phyloP scores from a whole-genome alignment of 2,113 vertebrate genomes.

The Perca schrenkii region DNA sequence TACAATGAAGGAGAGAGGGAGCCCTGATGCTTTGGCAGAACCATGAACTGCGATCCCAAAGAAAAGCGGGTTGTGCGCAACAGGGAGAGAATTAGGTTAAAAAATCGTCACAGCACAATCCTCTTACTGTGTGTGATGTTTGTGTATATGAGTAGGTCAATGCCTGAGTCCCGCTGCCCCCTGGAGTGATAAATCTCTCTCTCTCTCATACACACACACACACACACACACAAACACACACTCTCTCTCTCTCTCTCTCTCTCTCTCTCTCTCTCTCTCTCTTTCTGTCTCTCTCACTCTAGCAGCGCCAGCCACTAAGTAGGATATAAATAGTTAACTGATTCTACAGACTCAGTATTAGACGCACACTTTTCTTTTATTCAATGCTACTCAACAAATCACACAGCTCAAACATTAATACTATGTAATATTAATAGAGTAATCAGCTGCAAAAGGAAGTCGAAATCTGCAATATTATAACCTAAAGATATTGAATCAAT shows the following conservation, averaged over 20 bases:
- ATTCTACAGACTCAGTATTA: background rate
- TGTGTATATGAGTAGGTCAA: slow-evolving; percentile 12
- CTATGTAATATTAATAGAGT: background rate
- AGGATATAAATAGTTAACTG: background rate
- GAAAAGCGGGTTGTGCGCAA: slow-evolving; percentile 4
- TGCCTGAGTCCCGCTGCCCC: slow-evolving; percentile 18
- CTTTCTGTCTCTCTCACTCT: background rate
- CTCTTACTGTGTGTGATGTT: slow-evolving; percentile 28
- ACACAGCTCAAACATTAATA: background rate
- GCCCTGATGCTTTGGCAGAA: background rate
- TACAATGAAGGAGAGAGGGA: background rate
- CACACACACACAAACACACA: background rate
- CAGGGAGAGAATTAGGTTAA: slow-evolving; percentile 39
- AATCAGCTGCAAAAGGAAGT: background rate
- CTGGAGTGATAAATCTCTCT: slow-evolving; percentile 31
- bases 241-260: too few species aligned
- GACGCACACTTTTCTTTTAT: background rate
- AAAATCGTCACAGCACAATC: slow-evolving; percentile 35
- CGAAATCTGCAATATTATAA: background rate
- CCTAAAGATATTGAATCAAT: background rate
- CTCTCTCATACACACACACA: background rate
- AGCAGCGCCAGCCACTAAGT: background rate
- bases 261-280: too few species aligned
- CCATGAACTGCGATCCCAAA: background rate
- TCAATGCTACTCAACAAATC: background rate